Percentiles rank a stretch among this genome's conserved stretches.
Conservation (phyloP, 2,888 invertebrate species). For the Drosophila quasianomalipes region DNA sequence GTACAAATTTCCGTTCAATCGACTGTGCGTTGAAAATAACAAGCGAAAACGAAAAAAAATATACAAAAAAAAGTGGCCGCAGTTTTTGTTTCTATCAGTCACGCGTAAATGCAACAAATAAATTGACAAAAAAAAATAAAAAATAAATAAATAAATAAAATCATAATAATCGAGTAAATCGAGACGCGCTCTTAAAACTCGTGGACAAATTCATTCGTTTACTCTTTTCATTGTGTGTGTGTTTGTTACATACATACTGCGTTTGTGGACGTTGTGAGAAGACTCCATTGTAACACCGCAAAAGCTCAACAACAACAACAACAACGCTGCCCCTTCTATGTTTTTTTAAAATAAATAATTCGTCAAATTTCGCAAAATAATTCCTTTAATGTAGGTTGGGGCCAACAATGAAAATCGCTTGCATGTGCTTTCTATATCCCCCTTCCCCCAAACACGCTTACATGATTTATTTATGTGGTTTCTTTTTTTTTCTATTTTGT, state of each 20-base stretch:
- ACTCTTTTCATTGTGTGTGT: constrained; percentile 43
- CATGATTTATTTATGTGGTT: constrained; percentile 16
- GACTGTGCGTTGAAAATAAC: constrained; percentile 59
- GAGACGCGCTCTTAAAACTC: constrained; percentile 58
- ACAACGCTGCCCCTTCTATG: constrained; percentile 54
- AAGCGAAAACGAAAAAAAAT: constrained; percentile 12
- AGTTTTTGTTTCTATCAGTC: not conserved
- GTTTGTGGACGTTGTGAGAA: constrained; percentile 28
- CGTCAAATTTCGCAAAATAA: constrained; percentile 75
- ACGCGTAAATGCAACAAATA: constrained; percentile 2
- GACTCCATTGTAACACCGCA: constrained; percentile 5
- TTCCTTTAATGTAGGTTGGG: constrained; percentile 75
- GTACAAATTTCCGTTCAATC: constrained; percentile 67
- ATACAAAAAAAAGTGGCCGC: constrained; percentile 2
- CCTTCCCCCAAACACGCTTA: constrained; percentile 2
- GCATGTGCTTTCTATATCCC: constrained; percentile 23
- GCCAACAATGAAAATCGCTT: constrained; percentile 7
- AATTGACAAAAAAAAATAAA: constrained; percentile 4
- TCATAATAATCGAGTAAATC: constrained; percentile 45
- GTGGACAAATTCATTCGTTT: constrained; percentile 69
- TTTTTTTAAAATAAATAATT: constrained; percentile 64
- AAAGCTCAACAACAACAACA: not conserved
- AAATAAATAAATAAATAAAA: constrained; percentile 15
- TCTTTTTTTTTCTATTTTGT: not conserved
- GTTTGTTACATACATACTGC: constrained; percentile 36